Evolutionary conservation across 2,797 vertebrate genomes (phyloP).

Genomic region (Numenius phaeopus): DNA sequence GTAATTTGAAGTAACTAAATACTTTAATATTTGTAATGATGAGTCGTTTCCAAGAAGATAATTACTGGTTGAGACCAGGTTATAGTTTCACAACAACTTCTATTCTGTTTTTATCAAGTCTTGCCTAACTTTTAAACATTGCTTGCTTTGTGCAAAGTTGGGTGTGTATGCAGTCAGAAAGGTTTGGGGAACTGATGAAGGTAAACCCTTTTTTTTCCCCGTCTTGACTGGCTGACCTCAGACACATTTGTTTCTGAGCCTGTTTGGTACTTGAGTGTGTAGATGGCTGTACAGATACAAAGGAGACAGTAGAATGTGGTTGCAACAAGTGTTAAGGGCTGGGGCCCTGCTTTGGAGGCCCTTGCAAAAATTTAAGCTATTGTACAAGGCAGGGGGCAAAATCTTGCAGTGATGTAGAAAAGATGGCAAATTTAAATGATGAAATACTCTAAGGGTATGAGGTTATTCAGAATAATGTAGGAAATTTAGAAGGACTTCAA

Average conservation of each 20-base stretch:
- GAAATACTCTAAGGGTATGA: background rate
- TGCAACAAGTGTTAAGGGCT: background rate
- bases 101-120: background rate
- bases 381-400: background rate
- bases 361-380: background rate
- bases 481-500: background rate
- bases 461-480: background rate
- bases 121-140: background rate
- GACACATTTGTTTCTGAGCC: background rate
- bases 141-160: background rate
- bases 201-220: background rate
- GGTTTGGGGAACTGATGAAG: background rate
- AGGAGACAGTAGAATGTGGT: background rate
- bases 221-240: background rate
- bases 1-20: background rate
- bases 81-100: background rate
- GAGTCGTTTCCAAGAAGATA: background rate
- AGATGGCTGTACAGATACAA: background rate
- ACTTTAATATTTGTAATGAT: background rate
- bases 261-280: background rate
- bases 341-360: background rate
- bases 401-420: background rate
- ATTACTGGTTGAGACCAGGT: background rate
- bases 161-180: background rate
- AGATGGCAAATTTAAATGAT: background rate